Base-by-base conservation (phyloP, 2,797 vertebrate species). In the Pogonophryne albipinna region DNA sequence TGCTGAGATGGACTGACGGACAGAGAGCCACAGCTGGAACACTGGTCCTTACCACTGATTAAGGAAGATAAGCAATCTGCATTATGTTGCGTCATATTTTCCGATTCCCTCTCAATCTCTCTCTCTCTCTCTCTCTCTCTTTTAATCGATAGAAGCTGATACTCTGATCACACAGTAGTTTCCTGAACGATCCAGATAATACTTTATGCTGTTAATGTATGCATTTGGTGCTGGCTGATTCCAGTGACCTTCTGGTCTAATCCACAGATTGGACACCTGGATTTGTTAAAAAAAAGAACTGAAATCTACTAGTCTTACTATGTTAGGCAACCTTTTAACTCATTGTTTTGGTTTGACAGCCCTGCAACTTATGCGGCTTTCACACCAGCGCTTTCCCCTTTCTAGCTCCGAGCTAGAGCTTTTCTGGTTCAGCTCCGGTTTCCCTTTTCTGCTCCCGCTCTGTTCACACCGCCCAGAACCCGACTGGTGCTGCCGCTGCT, bases 141-240 rank as follows among this genome's bases (percentile, higher is more conserved):
- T 68, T 77, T 71, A 82, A 74, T 84, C 79, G 79, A 66, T 14
- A 53, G 57, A 66, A 20, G 71, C 78, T 72, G 78, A 78, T 5
- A 34, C 46, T 41, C 55, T 62, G 62, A 50, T 51, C 44, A 73
- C 68, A 74, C 63, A 75, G 50, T 12, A 42, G 38, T 55, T 52
- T 68, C 72, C 75, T 56, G 52, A 52, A 49, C 3, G 3, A 66
- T 31, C 34, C 47, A 50, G 14, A 77, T 51, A 59, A 71, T 47
- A 46, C 20, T 23, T 31, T 46, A 27, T 23, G 5, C 11, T 52
- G 19, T n/a, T 16, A 27, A 52, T 59, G 56, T 62, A 45, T 56
- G 19, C 31, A 41, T 51, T 20, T 50, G 19, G 20, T 12, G 50
- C 6, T 34, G 14, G 14, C 13, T 67, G 17, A 38, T 58, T 61